These are phyloP conservation scores for Sciurus niger DNA, from an alignment of 2,113 vertebrate genomes.

Conservation along the genomic window DNA sequence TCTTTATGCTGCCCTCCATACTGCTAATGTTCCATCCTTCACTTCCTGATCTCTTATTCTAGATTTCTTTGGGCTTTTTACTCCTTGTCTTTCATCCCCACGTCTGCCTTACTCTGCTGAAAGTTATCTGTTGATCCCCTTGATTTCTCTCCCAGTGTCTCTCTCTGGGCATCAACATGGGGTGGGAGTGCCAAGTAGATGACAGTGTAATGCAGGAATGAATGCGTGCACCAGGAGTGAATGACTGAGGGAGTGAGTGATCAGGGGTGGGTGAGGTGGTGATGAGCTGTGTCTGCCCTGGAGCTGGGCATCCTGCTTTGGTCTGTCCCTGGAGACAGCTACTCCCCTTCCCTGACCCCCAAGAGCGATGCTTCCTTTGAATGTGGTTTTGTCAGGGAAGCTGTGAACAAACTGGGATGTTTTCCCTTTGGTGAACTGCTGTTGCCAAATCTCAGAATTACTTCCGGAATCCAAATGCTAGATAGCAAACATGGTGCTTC, in stretches of 20 bases:
- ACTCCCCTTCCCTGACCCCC: neutral
- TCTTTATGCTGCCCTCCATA: neutral
- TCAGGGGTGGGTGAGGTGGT: accelerated
- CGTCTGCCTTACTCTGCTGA: neutral
- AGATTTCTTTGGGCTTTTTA: neutral
- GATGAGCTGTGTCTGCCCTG: neutral
- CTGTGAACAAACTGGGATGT: conserved; percentile 18
- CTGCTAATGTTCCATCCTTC: neutral
- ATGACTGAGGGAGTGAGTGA: neutral
- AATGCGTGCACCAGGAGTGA: accelerated
- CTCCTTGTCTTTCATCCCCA: neutral
- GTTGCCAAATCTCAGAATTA: neutral
- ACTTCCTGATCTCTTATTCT: neutral
- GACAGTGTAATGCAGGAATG: accelerated
- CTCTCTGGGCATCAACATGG: neutral
- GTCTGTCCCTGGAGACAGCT: neutral
- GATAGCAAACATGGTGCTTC: neutral
- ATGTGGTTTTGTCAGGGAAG: conserved; percentile 30
- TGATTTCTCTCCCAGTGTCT: neutral
- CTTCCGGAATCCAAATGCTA: neutral
- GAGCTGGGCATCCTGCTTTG: neutral
- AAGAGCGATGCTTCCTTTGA: conserved; percentile 42
- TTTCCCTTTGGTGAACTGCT: neutral
- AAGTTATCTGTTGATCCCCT: neutral
- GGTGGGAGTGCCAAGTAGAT: neutral